Evolutionary conservation across 2,797 vertebrate species (phyloP), one percentile per base, ranked within the genome.

Genomic region (Clarias pachynema): DNA sequence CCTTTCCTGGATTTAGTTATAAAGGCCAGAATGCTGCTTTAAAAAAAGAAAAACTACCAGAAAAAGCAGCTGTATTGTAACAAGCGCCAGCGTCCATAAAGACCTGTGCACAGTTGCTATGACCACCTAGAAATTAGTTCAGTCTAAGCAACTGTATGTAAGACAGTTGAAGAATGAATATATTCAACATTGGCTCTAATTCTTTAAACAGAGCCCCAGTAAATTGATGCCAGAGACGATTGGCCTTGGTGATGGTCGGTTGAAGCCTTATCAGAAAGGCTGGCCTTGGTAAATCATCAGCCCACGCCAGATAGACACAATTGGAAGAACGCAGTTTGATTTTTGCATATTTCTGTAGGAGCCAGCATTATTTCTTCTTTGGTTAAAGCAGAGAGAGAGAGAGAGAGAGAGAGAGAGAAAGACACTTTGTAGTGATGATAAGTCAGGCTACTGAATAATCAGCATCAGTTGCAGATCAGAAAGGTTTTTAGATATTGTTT

Each of bases 261-360:
- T 91, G 91, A 92, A 89, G 88, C 89, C 91, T 91, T 89, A 90
- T 92, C 88, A 87, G 91, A 87, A 82, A 91, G 90, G 84, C 89
- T 93, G 93, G 94, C 94, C 94, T 95, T 94, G 94, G 92, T 93
- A 94, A 95, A 94, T 95, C 93, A 94, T 95, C 92, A 90, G 91
- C 92, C 85, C 66, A 70, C 87, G 88, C 92, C 88, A 92, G 93
- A 93, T 93, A 83, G 90, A 91, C 89, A 91, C 49, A 81, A 79
- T 31, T 74, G 40, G 78, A 87, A 86, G 69, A 83, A 81, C 49
- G 34, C 78, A 18, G 4, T 66, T 84, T 81, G 53, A 49, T 88
- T 53, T 53, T 86, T 49, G 84, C 59, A 83, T 85, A 86, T 85
- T 86, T 86, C 78, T 85, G 70, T 82, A 84, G 83, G 83, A 87